phyloP scores from a whole-genome alignment of 2,113 vertebrate genomes.

The Bujurquina vittata region DNA sequence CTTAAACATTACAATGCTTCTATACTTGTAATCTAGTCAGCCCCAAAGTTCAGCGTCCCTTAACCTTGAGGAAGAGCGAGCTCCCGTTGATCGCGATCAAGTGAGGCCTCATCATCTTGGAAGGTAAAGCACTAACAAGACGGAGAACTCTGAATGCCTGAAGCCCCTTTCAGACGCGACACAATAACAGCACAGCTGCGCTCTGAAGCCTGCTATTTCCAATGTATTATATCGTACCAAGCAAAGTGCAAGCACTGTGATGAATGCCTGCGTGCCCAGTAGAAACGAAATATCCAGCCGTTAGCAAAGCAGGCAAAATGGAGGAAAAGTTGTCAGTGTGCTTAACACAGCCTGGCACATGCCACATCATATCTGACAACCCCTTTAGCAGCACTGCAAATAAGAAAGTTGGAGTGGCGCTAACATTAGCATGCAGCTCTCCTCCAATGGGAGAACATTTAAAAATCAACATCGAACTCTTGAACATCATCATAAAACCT shows the following conservation, averaged over 20 bases:
- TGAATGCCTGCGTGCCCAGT: not conserved
- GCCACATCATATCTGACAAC: not conserved
- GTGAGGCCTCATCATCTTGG: not conserved
- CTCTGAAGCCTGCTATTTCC: not conserved
- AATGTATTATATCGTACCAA: not conserved
- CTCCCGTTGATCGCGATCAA: not conserved
- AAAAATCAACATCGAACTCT: too few relatives aligned
- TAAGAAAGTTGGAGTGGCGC: not conserved
- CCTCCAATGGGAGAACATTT: too few relatives aligned
- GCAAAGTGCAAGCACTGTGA: not conserved
- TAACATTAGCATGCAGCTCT: not conserved
- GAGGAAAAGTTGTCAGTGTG: constrained; percentile 1
- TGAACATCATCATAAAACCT: not conserved
- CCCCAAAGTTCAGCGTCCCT: not conserved
- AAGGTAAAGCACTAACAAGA: not conserved
- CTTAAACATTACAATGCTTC: not conserved
- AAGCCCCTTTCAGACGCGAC: not conserved
- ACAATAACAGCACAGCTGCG: not conserved
- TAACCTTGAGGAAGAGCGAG: not conserved
- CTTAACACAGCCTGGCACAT: not conserved
- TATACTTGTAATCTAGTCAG: not conserved
- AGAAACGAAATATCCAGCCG: not conserved
- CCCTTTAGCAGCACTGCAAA: not conserved
- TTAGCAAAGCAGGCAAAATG: not conserved
- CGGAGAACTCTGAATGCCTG: not conserved